Evolutionary conservation across 2,888 invertebrate species (phyloP), one percentile per base, ranked within the genome.

Genomic region (Aspidiotus rigidus): DNA sequence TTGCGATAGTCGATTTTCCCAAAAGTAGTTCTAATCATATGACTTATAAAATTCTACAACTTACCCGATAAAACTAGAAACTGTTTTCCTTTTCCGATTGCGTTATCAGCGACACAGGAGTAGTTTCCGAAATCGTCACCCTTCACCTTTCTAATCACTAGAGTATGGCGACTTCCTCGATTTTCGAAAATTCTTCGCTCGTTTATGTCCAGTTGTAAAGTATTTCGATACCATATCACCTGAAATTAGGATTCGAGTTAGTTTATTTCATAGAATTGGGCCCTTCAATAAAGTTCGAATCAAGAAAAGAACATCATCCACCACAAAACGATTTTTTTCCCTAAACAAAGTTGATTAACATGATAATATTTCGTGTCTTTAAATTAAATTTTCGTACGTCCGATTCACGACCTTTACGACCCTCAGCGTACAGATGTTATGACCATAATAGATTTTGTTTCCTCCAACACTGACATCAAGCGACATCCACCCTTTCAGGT

Each of bases 121-220:
- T 86, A 86, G 79, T 85, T 85, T 74, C 86, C 86, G 77, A 86
- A 86, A 79, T 86, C 86, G 74, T 83, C 82, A 72, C 81, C 80
- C 77, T 85, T 83, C 74, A 86, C 85, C 80, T 85, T 85, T 71
- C 85, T 81, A 76, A 86, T 84, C 77, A 86, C 83, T 74, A 86
- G 81, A 39, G 84, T 85, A 77, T 86, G 85, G 74, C 85, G 79
- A 74, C 84, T 83, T 70, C 85, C 85, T 73, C 84, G 81, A 71
- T 83, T 83, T 77, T 86, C 85, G 82, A 84, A 85, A 77, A 85
- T 83, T 75, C 85, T 81, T 70, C 83, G 79, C 77, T 85, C 85
- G 40, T 85, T 85, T 72, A 85, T 83, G 77, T 85, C 85, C 77
- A 86, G 78, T 77, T 84, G 83, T 82, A 85, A 84, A 73, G 85